Conservation (phyloP, 2,797 vertebrate species). For the Sciaenops ocellatus region DNA sequence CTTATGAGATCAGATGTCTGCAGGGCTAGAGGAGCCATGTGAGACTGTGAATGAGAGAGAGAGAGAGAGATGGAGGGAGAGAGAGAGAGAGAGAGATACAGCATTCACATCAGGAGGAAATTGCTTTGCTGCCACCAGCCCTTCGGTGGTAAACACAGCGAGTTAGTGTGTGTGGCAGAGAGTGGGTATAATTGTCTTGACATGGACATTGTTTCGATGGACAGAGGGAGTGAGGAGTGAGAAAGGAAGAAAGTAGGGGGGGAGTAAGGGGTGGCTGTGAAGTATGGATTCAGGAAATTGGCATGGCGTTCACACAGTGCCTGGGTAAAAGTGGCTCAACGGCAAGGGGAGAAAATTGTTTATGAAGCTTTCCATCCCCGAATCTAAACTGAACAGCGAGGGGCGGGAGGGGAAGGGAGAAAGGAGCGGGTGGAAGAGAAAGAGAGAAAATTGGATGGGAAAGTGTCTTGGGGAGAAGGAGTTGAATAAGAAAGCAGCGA, state of each 20-base stretch:
- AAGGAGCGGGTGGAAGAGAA: constrained; percentile 70
- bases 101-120: constrained; percentile 82
- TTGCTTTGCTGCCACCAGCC: constrained; percentile 84
- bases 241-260: constrained; percentile 65
- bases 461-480: constrained; percentile 76
- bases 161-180: constrained; percentile 81
- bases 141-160: constrained; percentile 82
- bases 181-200: constrained; percentile 85
- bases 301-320: constrained; percentile 84
- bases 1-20: constrained; percentile 87
- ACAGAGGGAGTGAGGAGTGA: constrained; percentile 77
- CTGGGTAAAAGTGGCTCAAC: constrained; percentile 84
- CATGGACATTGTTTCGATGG: constrained; percentile 85
- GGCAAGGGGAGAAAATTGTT: constrained; percentile 85
- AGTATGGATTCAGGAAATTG: constrained; percentile 88
- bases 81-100: constrained; percentile 60
- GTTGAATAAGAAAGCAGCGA: constrained; percentile 78
- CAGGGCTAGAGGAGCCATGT: constrained; percentile 77
- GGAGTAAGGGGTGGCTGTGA: constrained; percentile 69
- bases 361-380: constrained; percentile 86
- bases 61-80: constrained; percentile 23
- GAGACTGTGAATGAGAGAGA: constrained; percentile 74
- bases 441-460: constrained; percentile 82
- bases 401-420: constrained; percentile 52
- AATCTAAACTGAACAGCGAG: constrained; percentile 83